Evolutionary conservation across 2,113 vertebrate genomes (phyloP), one percentile per base, ranked within the genome.

Genomic region (Pseudopodoces humilis): DNA sequence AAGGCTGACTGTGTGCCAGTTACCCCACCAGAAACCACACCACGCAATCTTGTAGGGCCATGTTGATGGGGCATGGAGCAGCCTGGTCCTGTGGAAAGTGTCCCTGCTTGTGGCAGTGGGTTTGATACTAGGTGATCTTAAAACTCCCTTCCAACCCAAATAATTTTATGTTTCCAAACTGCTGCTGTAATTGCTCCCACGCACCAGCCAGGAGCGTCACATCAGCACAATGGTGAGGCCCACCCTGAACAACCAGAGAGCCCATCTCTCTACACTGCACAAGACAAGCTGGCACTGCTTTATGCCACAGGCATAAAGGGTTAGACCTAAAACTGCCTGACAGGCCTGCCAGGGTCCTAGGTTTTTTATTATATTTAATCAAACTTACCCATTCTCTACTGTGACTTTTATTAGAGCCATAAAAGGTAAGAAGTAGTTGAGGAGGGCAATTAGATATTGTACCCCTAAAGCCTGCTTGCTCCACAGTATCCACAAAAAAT

Each of bases 141-240:
- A 22, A 68, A 7, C 23, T n/a, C 4, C 13, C 24, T 41, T 47
- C 30, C 41, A 76, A 55, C 16, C 24, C 24, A 41, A 60, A 41
- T 8, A 1, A 47, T 55, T 60, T 37, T 15, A 17, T 15, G 33
- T 35, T 59, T 64, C 53, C 76, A 55, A 92, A 39, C 9, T 1
- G 1, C 67, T 39, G 13, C 69, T 79, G 23, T 30, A 75, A 39
- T 10, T 58, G 37, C 31, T 64, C 25, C 44, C 22, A 77, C 30
- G 71, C 37, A 64, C 3, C 46, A 68, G 50, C 27, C 18, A 41
- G 13, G 5, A 50, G 4, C 3, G 19, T 47, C 77, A 59, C 30
- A 43, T 7, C 3, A 31, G 17, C 75, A 64, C 5, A 9, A 7
- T 2, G 6, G 4, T 6, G 2, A 13, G 18, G 28, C 14, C 74